These are phyloP conservation scores for Entomyzon cyanotis DNA, from an alignment of 2,113 vertebrate genomes.

Conservation along the genomic window DNA sequence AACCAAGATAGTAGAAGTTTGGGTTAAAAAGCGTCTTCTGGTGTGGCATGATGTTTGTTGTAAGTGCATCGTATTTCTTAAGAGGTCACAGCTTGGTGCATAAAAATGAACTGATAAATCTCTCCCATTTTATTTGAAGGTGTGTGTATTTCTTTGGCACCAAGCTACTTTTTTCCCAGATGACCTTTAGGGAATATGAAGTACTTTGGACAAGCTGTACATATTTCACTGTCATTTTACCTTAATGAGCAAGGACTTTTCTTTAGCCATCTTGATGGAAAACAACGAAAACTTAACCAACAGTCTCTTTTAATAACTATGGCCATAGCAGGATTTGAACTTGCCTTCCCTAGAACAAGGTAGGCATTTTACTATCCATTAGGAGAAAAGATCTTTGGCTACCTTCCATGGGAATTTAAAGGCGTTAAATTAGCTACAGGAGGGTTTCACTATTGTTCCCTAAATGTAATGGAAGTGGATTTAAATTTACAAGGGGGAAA, in stretches of 20 bases:
- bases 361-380: slow-evolving; percentile 11
- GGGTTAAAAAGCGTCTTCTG: neutral
- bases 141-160: neutral
- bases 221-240: neutral
- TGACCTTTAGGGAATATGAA: neutral
- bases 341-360: neutral
- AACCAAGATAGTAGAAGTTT: neutral
- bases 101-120: neutral
- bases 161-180: neutral
- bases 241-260: neutral
- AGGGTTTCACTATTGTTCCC: slow-evolving; percentile 4
- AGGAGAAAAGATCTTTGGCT: neutral
- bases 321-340: neutral
- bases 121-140: neutral
- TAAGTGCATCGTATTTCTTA: neutral
- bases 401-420: slow-evolving; percentile 16
- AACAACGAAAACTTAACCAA: neutral
- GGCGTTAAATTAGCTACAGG: neutral
- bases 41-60: neutral
- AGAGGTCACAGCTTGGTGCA: neutral
- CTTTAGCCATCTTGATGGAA: neutral
- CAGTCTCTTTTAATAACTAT: neutral
- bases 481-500: slow-evolving; percentile 49
- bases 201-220: neutral
- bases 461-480: neutral